phyloP scores from a whole-genome alignment of 2,888 invertebrate species.

The Yponomeuta plumbellus region DNA sequence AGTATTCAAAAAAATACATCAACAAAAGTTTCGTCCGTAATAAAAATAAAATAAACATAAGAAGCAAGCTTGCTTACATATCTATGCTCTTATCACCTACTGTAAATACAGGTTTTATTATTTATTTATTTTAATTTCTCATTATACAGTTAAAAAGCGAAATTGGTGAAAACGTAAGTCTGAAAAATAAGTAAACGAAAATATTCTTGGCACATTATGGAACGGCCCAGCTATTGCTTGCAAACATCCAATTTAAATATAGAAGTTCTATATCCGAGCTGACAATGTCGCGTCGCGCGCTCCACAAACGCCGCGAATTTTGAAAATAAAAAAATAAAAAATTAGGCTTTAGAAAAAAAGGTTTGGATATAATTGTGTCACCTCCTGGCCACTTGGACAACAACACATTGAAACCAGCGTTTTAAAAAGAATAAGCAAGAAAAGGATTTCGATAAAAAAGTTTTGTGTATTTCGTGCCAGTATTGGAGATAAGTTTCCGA shows the following conservation, averaged over 20 bases:
- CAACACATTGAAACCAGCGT: constrained; percentile 27
- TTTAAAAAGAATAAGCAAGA: constrained; percentile 1
- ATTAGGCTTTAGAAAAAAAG: constrained; percentile 15
- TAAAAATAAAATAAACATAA: no score
- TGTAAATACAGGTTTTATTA: no score
- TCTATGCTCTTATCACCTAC: no score
- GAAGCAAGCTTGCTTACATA: no score
- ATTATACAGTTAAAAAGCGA: no score
- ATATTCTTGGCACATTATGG: constrained; percentile 36
- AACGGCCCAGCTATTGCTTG: constrained; percentile 37
- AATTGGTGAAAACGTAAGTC: no score
- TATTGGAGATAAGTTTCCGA: constrained; percentile 27
- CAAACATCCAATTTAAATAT: constrained; percentile 54
- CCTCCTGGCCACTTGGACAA: constrained; percentile 34
- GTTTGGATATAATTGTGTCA: background rate
- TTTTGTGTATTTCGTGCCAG: constrained; percentile 22
- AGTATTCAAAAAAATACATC: no score
- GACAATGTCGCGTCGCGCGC: constrained; percentile 63
- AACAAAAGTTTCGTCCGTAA: no score
- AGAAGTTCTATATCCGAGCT: constrained; percentile 53
- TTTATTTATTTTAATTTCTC: no score
- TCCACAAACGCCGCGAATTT: constrained; percentile 9
- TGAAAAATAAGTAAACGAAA: background rate
- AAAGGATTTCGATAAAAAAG: constrained; percentile 24
- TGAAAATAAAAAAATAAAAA: background rate